These are phyloP conservation scores for Neoscelio sp. DNA, from an alignment of 2,888 invertebrate species.

Conservation along the genomic window DNA sequence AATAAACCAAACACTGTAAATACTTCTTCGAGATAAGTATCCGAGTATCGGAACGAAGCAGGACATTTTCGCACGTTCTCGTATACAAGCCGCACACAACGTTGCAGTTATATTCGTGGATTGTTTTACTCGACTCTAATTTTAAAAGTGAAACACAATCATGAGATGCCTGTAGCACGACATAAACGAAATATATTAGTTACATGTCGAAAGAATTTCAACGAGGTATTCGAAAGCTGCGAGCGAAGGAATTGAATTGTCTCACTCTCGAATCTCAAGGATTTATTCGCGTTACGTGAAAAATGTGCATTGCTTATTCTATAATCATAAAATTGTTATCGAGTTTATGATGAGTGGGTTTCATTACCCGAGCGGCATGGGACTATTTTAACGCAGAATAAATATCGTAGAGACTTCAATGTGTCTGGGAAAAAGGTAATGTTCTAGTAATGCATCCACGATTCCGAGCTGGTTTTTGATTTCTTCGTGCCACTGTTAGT, in stretches of 20 bases:
- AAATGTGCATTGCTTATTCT: conserved; percentile 60
- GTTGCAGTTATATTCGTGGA: background rate
- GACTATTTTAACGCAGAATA: conserved; percentile 25
- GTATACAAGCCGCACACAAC: conserved; percentile 39
- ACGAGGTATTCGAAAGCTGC: conserved; percentile 75
- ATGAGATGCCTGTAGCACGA: conserved; percentile 54
- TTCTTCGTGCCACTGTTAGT: no score
- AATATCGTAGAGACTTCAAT: conserved; percentile 53
- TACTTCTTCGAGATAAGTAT: no score
- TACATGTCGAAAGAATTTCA: conserved; percentile 72
- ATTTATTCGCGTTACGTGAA: conserved; percentile 64
- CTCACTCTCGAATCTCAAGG: conserved; percentile 63
- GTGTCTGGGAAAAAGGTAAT: no score
- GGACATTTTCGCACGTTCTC: conserved; percentile 11
- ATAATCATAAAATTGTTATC: conserved; percentile 62
- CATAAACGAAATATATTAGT: conserved; percentile 64
- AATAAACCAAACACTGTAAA: background rate
- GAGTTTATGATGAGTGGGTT: conserved; percentile 54
- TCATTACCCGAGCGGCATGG: conserved; percentile 35
- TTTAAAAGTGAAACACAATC: conserved; percentile 57
- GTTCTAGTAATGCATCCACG: no score
- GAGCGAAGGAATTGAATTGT: conserved; percentile 71
- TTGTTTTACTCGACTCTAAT: conserved; percentile 43
- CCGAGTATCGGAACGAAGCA: no score
- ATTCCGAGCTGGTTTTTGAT: no score